Percentiles rank a stretch among this genome's conserved stretches.
These are phyloP conservation scores for Apamea sordens DNA, from an alignment of 2,888 invertebrate species.

Conservation along the genomic window DNA sequence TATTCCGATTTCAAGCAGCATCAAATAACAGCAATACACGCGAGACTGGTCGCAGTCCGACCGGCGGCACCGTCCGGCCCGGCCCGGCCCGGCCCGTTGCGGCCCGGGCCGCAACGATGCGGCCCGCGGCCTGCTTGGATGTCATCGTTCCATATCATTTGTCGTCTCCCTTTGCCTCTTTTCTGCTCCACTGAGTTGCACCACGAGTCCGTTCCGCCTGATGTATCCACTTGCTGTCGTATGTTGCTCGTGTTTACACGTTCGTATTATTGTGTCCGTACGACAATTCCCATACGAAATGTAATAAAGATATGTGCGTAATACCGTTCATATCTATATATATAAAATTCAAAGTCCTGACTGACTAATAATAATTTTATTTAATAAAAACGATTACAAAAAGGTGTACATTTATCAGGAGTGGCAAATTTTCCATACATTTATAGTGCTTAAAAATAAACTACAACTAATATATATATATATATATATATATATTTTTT, in stretches of 20 bases:
- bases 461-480: no score
- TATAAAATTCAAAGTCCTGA: no score
- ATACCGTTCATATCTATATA: slow-evolving; percentile 13
- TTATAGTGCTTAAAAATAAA: no score
- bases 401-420: no score
- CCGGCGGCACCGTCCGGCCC: neutral
- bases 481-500: no score
- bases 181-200: slow-evolving; percentile 31
- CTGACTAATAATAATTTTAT: no score
- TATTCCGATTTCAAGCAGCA: slow-evolving; percentile 9
- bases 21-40: slow-evolving; percentile 18
- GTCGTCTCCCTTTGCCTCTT: slow-evolving; percentile 18
- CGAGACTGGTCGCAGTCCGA: neutral
- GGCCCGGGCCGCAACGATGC: neutral
- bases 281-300: slow-evolving; percentile 39
- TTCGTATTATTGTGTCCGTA: slow-evolving; percentile 28
- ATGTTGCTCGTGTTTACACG: slow-evolving; percentile 22
- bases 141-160: slow-evolving; percentile 30
- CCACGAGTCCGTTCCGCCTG: slow-evolving; percentile 13
- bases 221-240: slow-evolving; percentile 4
- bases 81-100: neutral
- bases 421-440: no score
- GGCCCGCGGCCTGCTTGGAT: neutral
- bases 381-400: no score
- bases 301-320: slow-evolving; percentile 30